Base-by-base conservation (phyloP, 2,888 invertebrate genomes). In the Clunio marinus region DNA sequence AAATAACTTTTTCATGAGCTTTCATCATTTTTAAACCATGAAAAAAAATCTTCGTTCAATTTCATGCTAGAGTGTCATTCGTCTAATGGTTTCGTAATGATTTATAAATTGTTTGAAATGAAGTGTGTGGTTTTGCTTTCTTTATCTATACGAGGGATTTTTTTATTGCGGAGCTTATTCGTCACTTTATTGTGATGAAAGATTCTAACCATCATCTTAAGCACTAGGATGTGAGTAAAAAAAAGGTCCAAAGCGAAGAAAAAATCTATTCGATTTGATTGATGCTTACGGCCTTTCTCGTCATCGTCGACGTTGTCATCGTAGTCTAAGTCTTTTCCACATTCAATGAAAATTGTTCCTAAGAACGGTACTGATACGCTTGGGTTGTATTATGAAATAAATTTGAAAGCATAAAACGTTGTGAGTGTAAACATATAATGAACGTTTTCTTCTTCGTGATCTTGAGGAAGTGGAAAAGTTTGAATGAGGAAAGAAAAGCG, bases 91-190 rank as follows among this genome's bases (percentile, higher is more conserved):
- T 2, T 63, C 62, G 35, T 63, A 63, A 63, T 63, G 62, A 63
- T 45, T 24, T 45, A 63, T 63, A 63, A 63, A 63, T 63, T 63
- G 62, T 63, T 63, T 63, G 62, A 45, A 63, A 63, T 63, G 62
- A 63, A 63, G 62, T 59, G 59, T 27, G 60, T 60, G 37, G 60
- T 37, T 3, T 10, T 37, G 58, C 20, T 60, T n/a, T 60, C 24
- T 17, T 51, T 17, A 7, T 51, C 51, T 51, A 5, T 37, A n/a
- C 28, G 7, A 15, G 7, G 10, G 35, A 22, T 32, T 28, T 25
- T 22, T 41, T 22, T 41, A 41, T 41, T 17, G 17, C 13, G 20
- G 37, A 13, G 22, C 15, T 25, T 63, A 4, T 41, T 41, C 2
- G 3, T 55, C 55, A 13, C 10, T 55, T 55, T 55, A 55, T 63